These are phyloP conservation scores for Aleadryas rufinucha DNA, from an alignment of 2,113 vertebrate genomes.

Conservation along the genomic window DNA sequence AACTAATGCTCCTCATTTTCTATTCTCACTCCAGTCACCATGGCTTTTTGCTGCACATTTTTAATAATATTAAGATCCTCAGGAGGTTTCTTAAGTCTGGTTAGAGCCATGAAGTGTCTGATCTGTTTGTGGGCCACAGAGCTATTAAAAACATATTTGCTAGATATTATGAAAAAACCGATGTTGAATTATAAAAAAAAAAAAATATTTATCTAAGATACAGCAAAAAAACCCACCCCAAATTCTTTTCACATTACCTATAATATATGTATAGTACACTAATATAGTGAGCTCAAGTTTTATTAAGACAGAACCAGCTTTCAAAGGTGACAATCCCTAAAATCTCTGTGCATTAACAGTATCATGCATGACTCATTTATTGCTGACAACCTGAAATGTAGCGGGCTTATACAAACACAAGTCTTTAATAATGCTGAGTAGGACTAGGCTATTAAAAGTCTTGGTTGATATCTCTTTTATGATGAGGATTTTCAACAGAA, in stretches of 20 bases:
- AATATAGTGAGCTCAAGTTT: not conserved
- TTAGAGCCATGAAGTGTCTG: not conserved
- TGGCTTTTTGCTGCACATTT: not conserved
- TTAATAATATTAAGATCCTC: not conserved
- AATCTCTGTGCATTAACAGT: not conserved
- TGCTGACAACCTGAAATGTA: not conserved
- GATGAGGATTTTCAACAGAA: not conserved
- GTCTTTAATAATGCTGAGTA: not conserved
- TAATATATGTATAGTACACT: not conserved
- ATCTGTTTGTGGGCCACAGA: not conserved
- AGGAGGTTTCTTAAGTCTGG: not conserved
- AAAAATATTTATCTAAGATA: not conserved
- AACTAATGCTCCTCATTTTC: not conserved
- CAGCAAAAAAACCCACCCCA: accelerated
- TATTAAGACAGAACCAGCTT: not conserved
- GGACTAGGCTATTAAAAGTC: not conserved
- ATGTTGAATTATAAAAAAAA: not conserved
- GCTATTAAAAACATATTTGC: not conserved
- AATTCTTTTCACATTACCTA: not conserved
- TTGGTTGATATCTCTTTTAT: not conserved
- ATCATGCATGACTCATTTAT: not conserved
- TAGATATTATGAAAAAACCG: not conserved
- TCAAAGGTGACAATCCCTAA: not conserved
- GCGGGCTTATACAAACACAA: not conserved
- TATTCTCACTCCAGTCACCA: not conserved